These are phyloP conservation scores for Campaea margaritaria DNA, from an alignment of 2,888 invertebrate species.

Conservation along the genomic window DNA sequence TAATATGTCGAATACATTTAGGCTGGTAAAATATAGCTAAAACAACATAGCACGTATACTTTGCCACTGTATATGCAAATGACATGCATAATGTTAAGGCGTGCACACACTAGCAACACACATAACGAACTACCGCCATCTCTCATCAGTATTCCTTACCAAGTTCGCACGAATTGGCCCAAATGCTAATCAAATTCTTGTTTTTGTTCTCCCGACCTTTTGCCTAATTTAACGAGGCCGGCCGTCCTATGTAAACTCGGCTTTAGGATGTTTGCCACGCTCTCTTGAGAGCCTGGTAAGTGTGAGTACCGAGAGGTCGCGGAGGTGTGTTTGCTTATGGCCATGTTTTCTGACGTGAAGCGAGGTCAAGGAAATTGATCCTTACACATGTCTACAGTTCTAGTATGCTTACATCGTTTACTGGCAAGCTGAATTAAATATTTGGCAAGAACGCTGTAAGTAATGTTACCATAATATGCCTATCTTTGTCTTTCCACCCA, in stretches of 20 bases:
- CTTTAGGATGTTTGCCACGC: slow-evolving; percentile 48
- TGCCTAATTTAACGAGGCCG: slow-evolving; percentile 53
- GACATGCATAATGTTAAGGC: background rate
- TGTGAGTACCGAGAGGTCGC: slow-evolving; percentile 16
- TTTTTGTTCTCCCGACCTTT: slow-evolving; percentile 57
- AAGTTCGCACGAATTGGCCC: slow-evolving; percentile 45
- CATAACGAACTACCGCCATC: slow-evolving; percentile 20
- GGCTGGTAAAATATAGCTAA: no score
- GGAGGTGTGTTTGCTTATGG: slow-evolving; percentile 25
- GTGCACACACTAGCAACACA: slow-evolving; percentile 12
- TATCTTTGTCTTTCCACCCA: background rate
- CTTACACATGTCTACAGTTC: slow-evolving; percentile 1
- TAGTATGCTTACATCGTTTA: background rate
- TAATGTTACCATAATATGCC: no score
- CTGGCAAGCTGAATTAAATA: background rate
- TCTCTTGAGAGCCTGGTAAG: slow-evolving; percentile 48
- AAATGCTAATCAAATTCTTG: slow-evolving; percentile 62
- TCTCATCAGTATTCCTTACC: slow-evolving; percentile 52
- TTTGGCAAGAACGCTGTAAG: background rate
- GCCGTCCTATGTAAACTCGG: slow-evolving; percentile 56
- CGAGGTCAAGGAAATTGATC: slow-evolving; percentile 16
- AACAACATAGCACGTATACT: no score
- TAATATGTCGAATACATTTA: no score
- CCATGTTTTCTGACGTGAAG: slow-evolving; percentile 22
- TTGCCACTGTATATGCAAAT: slow-evolving; percentile 4